These are phyloP conservation scores for Aphidius ervi DNA, from an alignment of 1,140 invertebrate species.

Conservation along the genomic window DNA sequence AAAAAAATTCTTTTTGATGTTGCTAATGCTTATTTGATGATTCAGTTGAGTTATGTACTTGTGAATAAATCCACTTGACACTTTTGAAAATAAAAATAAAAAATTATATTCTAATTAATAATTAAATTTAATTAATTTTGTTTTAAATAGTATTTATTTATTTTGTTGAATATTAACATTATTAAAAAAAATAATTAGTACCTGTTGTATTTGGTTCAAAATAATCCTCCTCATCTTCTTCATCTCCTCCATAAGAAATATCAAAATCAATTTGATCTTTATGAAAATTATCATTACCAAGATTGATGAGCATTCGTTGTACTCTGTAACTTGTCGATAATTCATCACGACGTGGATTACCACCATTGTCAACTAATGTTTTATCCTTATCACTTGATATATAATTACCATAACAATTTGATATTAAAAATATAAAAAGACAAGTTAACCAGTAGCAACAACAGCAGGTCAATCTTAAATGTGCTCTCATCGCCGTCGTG, in stretches of 20 bases:
- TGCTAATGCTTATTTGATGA: too few species aligned
- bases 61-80: background rate
- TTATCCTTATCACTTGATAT: constrained; percentile 4
- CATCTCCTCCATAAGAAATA: constrained; percentile 34
- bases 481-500: constrained; percentile 53
- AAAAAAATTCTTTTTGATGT: too few species aligned
- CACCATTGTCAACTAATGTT: background rate
- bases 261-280: constrained; percentile 33
- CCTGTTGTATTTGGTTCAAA: constrained; percentile 44
- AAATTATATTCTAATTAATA: too few species aligned
- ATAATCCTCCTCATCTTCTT: constrained; percentile 44
- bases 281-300: constrained; percentile 28
- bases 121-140: too few species aligned
- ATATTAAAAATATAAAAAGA: constrained; percentile 39
- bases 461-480: constrained; percentile 49
- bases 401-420: constrained; percentile 15
- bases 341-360: background rate
- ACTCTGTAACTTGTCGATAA: too few species aligned
- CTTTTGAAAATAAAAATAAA: too few species aligned
- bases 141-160: too few species aligned
- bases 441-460: constrained; percentile 42
- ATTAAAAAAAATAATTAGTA: constrained; percentile 25
- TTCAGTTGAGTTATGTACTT: too few species aligned
- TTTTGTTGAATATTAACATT: too few species aligned
- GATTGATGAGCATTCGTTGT: too few species aligned